Base-by-base conservation (phyloP, 2,888 invertebrate genomes). In the Sinelater perroti region DNA sequence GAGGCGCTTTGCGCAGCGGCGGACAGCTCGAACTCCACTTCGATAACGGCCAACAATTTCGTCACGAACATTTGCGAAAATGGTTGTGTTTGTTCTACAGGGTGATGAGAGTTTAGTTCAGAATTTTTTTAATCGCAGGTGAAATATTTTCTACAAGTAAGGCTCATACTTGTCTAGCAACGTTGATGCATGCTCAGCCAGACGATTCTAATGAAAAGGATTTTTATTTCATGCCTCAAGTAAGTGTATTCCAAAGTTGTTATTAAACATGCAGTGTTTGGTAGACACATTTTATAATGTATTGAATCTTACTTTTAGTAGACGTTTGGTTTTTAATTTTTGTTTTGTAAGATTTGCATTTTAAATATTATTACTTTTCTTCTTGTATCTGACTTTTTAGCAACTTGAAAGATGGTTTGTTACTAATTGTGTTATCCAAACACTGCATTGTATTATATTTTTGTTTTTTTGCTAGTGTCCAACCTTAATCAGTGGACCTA, bases 1-100 rank as follows among this genome's bases (percentile, higher is more conserved):
- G 71, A 71, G 20, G 70, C 70, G 20, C 81, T 83, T 63, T 77
- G 79, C n/a, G 38, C 62, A 2, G 42, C 69, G 1, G 69, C 74
- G 0, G 65, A 65, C 5, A 64, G 55, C 2, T 60, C 69, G 13
- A 56, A 67, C 13, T 70, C 72, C 17, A 62, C 42, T 5, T 45
- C 46, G 11, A 68, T 74, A 16, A 57, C 55, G 2, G 61, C 59
- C 20, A 58, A 70, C 7, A 65, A 70, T 18, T 72, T 75, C 49
- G 47, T 71, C 7, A 58, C 69, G 17, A 44, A 67, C 2, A 40
- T 76, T 30, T 66, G 64, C 14, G 50, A 6, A 24, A 24, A 6
- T 24, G 8, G 24, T 7, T 4, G 4, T 24, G 8, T 24, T 24
- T 10, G 4, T 5, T 31, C n/a, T 31, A 10, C 31, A 10, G 5